Percentiles rank a stretch among this genome's conserved stretches.
Evolutionary conservation across 2,888 invertebrate genomes (phyloP).

Genomic region (Tholera decimalis): DNA sequence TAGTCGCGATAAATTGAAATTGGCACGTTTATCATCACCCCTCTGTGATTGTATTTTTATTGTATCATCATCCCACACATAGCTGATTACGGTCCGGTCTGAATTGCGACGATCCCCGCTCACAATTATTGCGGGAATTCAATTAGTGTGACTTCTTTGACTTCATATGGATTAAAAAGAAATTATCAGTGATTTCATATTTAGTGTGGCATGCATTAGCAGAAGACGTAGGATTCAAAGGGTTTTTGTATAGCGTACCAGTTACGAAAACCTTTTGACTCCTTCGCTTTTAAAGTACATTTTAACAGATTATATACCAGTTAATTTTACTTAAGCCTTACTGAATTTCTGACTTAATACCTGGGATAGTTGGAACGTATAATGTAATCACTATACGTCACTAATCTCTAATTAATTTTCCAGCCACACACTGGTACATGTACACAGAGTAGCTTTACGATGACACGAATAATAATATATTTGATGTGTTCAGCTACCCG

Average conservation of each 20-base stretch:
- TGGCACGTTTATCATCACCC: conserved; percentile 82
- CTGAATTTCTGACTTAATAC: conserved; percentile 21
- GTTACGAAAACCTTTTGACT: neutral
- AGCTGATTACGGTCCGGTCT: conserved; percentile 63
- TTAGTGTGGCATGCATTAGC: neutral
- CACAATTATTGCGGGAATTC: conserved; percentile 37
- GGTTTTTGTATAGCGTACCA: too few relatives aligned
- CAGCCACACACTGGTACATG: conserved; percentile 36
- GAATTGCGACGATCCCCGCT: conserved; percentile 40
- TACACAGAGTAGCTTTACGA: conserved; percentile 41
- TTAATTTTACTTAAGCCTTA: conserved; percentile 17
- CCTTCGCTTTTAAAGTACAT: conserved; percentile 6
- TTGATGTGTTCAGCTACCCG: conserved; percentile 54
- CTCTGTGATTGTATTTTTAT: conserved; percentile 83
- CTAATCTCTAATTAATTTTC: conserved; percentile 62
- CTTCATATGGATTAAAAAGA: conserved; percentile 36
- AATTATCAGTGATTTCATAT: neutral
- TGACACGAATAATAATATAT: conserved; percentile 55
- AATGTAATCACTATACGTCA: conserved; percentile 33
- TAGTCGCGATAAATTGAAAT: conserved; percentile 85
- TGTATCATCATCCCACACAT: conserved; percentile 68
- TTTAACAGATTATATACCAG: neutral
- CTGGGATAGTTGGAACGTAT: conserved; percentile 25
- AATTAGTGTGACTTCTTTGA: conserved; percentile 20
- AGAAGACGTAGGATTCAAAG: too few relatives aligned